Evolutionary conservation across 2,113 vertebrate genomes (phyloP).

Genomic region (Coryphaenoides rupestris): DNA sequence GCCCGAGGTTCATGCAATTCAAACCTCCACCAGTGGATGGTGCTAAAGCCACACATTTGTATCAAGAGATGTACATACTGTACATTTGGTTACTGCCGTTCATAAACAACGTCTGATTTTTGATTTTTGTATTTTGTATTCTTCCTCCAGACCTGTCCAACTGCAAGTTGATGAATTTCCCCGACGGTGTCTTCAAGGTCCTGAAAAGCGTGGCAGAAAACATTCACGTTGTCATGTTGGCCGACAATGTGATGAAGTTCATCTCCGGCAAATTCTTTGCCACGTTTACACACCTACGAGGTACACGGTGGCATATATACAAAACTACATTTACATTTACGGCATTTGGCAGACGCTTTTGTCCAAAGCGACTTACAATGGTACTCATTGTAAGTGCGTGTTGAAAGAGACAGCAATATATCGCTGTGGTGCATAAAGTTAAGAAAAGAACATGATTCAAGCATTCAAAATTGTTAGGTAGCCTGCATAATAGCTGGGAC

Average conservation of each 20-base stretch:
- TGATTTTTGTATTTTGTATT: conserved; percentile 1
- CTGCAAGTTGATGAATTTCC: conserved; percentile 88
- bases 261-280: conserved; percentile 82
- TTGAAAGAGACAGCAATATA: no score
- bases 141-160: conserved; percentile 82
- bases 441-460: no score
- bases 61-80: not conserved
- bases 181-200: conserved; percentile 87
- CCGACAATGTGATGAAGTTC: conserved; percentile 87
- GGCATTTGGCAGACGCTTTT: no score
- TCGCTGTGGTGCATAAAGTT: no score
- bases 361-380: no score
- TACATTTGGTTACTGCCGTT: no score
- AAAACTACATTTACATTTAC: no score
- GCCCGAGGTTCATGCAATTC: no score
- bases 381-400: no score
- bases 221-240: conserved; percentile 80
- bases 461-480: no score
- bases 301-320: conserved; percentile 66
- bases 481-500: no score
- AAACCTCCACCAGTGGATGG: not conserved
- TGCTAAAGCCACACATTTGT: not conserved
- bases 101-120: no score
- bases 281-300: conserved; percentile 84
- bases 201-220: conserved; percentile 77